These are phyloP conservation scores for Drosophila nasuta DNA, from an alignment of 1,140 invertebrate species.

Conservation along the genomic window DNA sequence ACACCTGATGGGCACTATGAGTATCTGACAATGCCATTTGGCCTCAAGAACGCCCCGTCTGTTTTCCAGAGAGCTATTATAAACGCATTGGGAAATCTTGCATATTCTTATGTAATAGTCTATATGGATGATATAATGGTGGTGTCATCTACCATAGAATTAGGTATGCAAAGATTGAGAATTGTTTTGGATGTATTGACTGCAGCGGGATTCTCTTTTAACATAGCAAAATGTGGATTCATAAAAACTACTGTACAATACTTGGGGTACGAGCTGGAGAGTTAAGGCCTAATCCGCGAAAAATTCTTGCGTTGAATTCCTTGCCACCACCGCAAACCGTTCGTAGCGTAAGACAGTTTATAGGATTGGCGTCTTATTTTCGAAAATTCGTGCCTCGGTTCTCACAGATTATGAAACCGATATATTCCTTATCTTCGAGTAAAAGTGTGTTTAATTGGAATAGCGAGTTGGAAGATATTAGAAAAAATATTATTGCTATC, in stretches of 20 bases:
- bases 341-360: slow-evolving; percentile 6
- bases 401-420: slow-evolving; percentile 1
- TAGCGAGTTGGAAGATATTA: slow-evolving; percentile 8
- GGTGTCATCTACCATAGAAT: too few species aligned
- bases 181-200: too few species aligned
- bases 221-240: slow-evolving; percentile 4
- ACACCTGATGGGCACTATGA: too few species aligned
- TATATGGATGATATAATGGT: too few species aligned
- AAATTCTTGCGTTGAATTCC: neutral
- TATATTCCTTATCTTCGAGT: slow-evolving; percentile 1
- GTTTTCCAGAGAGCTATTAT: too few species aligned
- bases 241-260: slow-evolving; percentile 11
- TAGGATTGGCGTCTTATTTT: slow-evolving; percentile 1
- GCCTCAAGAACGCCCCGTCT: too few species aligned
- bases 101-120: too few species aligned
- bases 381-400: slow-evolving; percentile 3
- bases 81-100: too few species aligned
- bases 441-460: slow-evolving; percentile 1
- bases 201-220: too few species aligned
- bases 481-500: slow-evolving; percentile 10
- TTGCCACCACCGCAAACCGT: slow-evolving; percentile 2
- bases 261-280: slow-evolving; percentile 5
- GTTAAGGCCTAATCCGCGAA: slow-evolving; percentile 5
- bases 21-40: too few species aligned
- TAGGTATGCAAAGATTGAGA: too few species aligned